A percentile compares a stretch with the other conserved stretches of the same genome.
Conservation (phyloP, 2,888 invertebrate species). For the Amphipoea oculea region DNA sequence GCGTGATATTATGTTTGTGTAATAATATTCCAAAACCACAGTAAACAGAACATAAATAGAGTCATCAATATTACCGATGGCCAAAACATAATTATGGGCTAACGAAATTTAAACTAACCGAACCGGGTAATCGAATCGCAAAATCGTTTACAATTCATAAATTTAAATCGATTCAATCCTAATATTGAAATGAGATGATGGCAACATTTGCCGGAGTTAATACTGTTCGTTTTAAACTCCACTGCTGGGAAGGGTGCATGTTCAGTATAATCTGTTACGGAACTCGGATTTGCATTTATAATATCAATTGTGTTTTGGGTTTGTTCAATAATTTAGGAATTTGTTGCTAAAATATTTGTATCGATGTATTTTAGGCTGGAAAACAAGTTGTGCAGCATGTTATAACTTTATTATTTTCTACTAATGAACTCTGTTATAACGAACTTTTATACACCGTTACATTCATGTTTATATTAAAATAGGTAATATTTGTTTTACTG, state of each 20-base stretch:
- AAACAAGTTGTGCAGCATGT: background rate
- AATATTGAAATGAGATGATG: constrained; percentile 64
- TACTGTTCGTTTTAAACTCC: constrained; percentile 56
- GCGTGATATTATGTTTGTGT: background rate
- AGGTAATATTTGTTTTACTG: background rate
- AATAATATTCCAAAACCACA: background rate
- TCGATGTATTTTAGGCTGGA: background rate
- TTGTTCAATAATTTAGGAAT: constrained; percentile 27
- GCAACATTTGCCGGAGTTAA: constrained; percentile 60
- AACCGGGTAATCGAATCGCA: constrained; percentile 53
- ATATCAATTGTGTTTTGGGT: constrained; percentile 48
- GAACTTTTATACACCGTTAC: background rate
- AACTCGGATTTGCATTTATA: constrained; percentile 45
- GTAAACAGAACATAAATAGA: background rate
- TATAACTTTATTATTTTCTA: background rate
- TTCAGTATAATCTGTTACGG: constrained; percentile 42
- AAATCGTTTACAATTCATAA: constrained; percentile 65
- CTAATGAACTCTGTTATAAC: background rate
- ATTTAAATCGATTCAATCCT: constrained; percentile 68
- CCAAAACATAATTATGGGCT: constrained; percentile 18
- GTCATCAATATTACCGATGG: background rate
- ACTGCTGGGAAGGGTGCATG: constrained; percentile 43
- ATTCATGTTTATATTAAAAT: background rate
- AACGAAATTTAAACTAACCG: constrained; percentile 50
- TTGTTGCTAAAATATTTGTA: background rate